These are phyloP conservation scores for Phyllostomus hastatus DNA, from an alignment of 2,113 vertebrate genomes.

Conservation along the genomic window DNA sequence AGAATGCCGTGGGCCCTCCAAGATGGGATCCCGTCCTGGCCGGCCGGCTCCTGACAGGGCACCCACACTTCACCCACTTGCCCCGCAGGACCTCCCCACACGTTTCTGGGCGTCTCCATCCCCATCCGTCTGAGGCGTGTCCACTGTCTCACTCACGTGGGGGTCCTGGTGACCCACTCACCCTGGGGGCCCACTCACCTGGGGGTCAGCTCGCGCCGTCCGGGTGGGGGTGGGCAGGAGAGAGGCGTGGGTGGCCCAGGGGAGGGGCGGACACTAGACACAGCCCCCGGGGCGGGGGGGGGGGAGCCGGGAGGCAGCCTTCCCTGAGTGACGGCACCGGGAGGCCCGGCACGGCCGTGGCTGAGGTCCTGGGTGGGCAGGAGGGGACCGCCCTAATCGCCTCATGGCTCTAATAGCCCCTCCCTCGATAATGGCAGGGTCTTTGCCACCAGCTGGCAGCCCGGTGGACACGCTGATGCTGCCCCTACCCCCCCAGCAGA, in stretches of 20 bases:
- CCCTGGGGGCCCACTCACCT: no score
- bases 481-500: not conserved
- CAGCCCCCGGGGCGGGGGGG: not conserved
- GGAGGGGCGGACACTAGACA: not conserved
- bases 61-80: rapidly evolving
- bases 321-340: not conserved
- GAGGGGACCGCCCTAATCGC: no score
- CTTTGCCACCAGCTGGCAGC: not conserved
- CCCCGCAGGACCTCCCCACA: rapidly evolving
- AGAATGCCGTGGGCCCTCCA: rapidly evolving
- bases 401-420: not conserved
- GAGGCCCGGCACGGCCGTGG: not conserved
- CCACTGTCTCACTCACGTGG: no score
- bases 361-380: not conserved
- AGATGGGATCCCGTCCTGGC: not conserved
- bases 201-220: not conserved
- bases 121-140: rapidly evolving
- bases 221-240: not conserved
- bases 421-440: rapidly evolving
- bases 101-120: rapidly evolving
- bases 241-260: not conserved
- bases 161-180: no score
- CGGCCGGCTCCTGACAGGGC: not conserved
- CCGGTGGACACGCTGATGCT: not conserved
- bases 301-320: not conserved